Conservation (phyloP, 2,113 vertebrate species). For the Nicator chloris region DNA sequence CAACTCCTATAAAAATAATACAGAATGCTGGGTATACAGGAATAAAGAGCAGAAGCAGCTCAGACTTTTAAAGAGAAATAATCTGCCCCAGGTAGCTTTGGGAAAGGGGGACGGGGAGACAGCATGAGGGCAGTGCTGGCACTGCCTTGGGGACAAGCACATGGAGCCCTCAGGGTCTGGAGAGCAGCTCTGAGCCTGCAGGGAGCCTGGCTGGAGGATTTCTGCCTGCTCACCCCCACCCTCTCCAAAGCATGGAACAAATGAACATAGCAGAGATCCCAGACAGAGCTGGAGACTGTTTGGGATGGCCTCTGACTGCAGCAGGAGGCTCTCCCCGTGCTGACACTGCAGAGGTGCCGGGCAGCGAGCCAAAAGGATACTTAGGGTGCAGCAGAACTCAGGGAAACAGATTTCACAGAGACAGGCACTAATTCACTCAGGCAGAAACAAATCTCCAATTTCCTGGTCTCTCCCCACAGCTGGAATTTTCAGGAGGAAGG, state of each 20-base stretch:
- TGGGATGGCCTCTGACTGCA: background rate
- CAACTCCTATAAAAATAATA: background rate
- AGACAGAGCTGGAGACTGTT: background rate
- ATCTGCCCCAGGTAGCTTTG: background rate
- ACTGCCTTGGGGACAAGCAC: fast-evolving
- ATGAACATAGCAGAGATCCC: background rate
- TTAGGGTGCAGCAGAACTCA: background rate
- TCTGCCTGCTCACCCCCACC: background rate
- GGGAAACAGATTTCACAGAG: conserved; percentile 5
- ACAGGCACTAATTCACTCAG: conserved; percentile 7
- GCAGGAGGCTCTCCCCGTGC: background rate
- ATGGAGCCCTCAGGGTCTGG: fast-evolving
- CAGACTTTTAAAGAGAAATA: background rate
- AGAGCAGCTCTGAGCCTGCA: background rate
- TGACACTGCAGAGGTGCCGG: background rate
- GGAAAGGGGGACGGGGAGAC: background rate
- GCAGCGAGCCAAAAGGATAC: conserved; percentile 11
- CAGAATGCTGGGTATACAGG: background rate
- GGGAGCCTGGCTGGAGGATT: background rate
- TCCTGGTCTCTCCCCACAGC: conserved; percentile 38
- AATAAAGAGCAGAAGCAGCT: background rate
- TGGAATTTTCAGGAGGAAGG: conserved; percentile 31
- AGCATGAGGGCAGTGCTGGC: fast-evolving
- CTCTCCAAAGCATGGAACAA: background rate
- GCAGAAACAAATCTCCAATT: conserved; percentile 45